Evolutionary conservation across 2,888 invertebrate genomes (phyloP).

Genomic region (Apotomis betuletana): DNA sequence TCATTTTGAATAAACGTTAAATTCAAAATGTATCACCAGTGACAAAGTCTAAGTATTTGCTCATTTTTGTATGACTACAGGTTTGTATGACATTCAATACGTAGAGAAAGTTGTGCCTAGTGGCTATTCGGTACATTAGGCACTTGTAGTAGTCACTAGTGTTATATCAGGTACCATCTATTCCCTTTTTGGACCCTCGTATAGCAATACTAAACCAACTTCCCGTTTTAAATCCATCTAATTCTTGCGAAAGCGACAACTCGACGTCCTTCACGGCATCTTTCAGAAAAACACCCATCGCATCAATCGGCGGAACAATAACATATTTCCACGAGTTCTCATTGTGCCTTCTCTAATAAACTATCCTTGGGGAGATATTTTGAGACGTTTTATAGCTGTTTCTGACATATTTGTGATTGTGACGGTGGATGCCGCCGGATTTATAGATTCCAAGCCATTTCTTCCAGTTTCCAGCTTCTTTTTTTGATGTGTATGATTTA

Average conservation of each 20-base stretch:
- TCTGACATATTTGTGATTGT: constrained; percentile 82
- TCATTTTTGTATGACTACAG: too few relatives aligned
- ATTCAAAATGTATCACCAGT: too few relatives aligned
- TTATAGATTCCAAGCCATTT: constrained; percentile 76
- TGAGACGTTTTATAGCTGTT: constrained; percentile 71
- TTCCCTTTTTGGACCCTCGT: too few relatives aligned
- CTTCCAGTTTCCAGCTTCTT: constrained; percentile 61
- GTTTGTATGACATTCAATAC: too few relatives aligned
- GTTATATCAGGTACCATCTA: too few relatives aligned
- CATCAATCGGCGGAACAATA: constrained; percentile 63
- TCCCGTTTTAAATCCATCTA: neutral
- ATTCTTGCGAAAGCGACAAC: neutral
- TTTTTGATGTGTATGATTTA: constrained; percentile 63
- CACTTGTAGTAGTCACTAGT: too few relatives aligned
- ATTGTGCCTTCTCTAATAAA: constrained; percentile 75
- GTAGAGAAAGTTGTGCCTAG: too few relatives aligned
- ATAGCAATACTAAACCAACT: neutral
- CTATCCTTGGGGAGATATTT: constrained; percentile 67
- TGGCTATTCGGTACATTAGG: too few relatives aligned
- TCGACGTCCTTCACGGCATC: constrained; percentile 6
- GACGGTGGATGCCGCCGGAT: constrained; percentile 62
- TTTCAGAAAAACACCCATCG: constrained; percentile 48
- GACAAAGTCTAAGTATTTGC: too few relatives aligned
- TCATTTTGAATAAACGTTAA: too few relatives aligned
- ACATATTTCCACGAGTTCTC: constrained; percentile 56